phyloP scores from a whole-genome alignment of 1,140 invertebrate species.

The Latrodectus geometricus region DNA sequence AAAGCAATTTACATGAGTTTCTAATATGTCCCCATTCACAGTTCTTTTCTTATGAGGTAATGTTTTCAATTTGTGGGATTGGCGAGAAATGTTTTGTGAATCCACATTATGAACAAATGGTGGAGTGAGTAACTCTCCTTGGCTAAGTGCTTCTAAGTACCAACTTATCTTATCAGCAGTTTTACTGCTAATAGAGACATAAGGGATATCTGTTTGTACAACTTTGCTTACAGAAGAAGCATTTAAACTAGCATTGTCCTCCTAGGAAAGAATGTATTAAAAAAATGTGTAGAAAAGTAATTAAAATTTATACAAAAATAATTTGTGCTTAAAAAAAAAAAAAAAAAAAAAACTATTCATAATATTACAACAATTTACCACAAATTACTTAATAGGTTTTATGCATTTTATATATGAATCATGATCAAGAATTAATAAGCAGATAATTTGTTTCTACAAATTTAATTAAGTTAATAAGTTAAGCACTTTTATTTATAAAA shows the following conservation, averaged over 20 bases:
- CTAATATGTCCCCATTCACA: conserved; percentile 46
- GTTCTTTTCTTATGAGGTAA: conserved; percentile 40
- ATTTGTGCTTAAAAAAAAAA: background rate
- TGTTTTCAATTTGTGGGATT: background rate
- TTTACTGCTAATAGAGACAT: conserved; percentile 1
- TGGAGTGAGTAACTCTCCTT: conserved; percentile 21
- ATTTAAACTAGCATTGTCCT: conserved; percentile 39
- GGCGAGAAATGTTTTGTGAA: background rate
- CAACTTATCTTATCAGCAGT: conserved; percentile 56
- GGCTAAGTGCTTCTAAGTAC: conserved; percentile 52
- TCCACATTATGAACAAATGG: background rate
- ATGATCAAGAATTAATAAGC: too few relatives aligned
- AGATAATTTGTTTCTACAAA: too few relatives aligned
- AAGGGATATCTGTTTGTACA: conserved; percentile 37
- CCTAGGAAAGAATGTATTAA: conserved; percentile 9
- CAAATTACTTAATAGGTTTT: too few relatives aligned
- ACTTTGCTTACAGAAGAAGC: conserved; percentile 31
- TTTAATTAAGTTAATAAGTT: too few relatives aligned
- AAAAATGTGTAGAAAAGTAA: background rate
- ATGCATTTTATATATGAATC: too few relatives aligned
- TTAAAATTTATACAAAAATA: background rate
- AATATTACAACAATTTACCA: background rate
- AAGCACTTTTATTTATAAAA: too few relatives aligned
- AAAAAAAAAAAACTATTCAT: too few relatives aligned
- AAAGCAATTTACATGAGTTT: conserved; percentile 40